A percentile compares a stretch with the other conserved stretches of the same genome.
phyloP scores from a whole-genome alignment of 1,140 invertebrate genomes.

The Platyura marginata region DNA sequence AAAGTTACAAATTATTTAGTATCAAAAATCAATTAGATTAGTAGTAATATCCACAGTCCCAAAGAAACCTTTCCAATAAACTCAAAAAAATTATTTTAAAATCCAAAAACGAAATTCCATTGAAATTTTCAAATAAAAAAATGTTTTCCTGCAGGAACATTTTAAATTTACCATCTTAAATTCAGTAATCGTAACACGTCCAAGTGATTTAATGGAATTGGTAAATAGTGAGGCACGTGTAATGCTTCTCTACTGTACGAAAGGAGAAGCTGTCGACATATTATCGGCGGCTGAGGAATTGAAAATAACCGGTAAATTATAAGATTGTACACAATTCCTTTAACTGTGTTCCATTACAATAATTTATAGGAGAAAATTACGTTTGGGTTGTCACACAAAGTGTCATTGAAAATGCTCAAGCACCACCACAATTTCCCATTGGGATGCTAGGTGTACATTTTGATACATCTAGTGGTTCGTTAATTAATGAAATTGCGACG shows the following conservation, averaged over 20 bases:
- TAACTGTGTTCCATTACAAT: not conserved
- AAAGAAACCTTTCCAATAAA: too few relatives aligned
- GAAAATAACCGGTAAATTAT: slow-evolving; percentile 60
- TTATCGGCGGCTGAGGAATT: slow-evolving; percentile 59
- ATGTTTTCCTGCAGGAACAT: slow-evolving; percentile 42
- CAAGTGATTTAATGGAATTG: slow-evolving; percentile 46
- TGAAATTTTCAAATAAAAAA: too few relatives aligned
- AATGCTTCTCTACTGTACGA: slow-evolving; percentile 80
- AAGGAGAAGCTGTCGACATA: slow-evolving; percentile 71
- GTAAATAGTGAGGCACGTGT: slow-evolving; percentile 83
- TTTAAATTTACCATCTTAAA: slow-evolving; percentile 81
- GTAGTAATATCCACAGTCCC: too few relatives aligned
- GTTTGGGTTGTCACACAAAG: slow-evolving; percentile 96
- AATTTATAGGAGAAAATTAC: slow-evolving; percentile 68
- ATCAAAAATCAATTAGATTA: too few relatives aligned
- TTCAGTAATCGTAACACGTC: slow-evolving; percentile 57
- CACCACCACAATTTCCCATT: slow-evolving; percentile 69
- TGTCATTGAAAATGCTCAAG: slow-evolving; percentile 60
- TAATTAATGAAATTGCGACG: slow-evolving; percentile 72
- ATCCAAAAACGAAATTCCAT: too few relatives aligned
- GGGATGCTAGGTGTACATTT: slow-evolving; percentile 90
- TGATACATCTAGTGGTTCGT: slow-evolving; percentile 59
- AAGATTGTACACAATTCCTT: too few relatives aligned
- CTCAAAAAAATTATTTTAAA: too few relatives aligned
- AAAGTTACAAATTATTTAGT: slow-evolving; percentile 5